Evolutionary conservation across 2,888 invertebrate genomes (phyloP), one percentile per base, ranked within the genome.

Genomic region (Hypsopygia costalis): DNA sequence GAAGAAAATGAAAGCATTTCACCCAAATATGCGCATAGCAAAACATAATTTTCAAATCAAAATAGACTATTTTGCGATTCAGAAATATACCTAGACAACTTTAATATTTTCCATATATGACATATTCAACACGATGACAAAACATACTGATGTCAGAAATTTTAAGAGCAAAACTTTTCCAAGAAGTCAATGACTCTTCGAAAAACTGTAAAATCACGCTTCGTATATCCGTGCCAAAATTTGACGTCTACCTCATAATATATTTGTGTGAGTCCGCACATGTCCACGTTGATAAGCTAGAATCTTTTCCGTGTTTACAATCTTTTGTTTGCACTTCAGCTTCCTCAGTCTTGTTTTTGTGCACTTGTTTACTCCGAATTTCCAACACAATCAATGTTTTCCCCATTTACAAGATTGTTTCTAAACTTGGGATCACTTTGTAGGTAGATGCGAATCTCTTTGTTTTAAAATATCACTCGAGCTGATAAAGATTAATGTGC

Each of bases 141-240:
- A 7, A 16, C 2, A 16, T 4, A n/a, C 12, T 8, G 16, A 12
- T 11, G 11, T 11, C 3, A 10, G 16, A 16, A 4, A 16, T 9
- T 29, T 21, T 21, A 36, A 28, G 33, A 37, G 28, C 34, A 21
- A 10, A 34, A 20, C 12, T 25, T 38, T 32, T 27, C 32, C 16
- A 43, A 47, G 53, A 62, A 77, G 81, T 83, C 85, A 80, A 69
- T 82, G 83, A 83, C 83, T 72, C 62, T 59, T 49, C 52, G 47
- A 49, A 71, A 77, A 69, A 69, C 51, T 79, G 80, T 81, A 81
- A 76, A 79, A 71, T 81, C 81, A 82, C 69, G 63, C 51, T 51
- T 52, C 40, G 27, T 45, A 45, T 58, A 36, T 55, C 47, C 58
- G 69, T 78, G 82, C 83, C 82, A 82, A 82, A 77, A 74, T 41